Evolutionary conservation across 2,113 vertebrate species (phyloP), one percentile per base, ranked within the genome.

Genomic region (Toxostoma redivivum): DNA sequence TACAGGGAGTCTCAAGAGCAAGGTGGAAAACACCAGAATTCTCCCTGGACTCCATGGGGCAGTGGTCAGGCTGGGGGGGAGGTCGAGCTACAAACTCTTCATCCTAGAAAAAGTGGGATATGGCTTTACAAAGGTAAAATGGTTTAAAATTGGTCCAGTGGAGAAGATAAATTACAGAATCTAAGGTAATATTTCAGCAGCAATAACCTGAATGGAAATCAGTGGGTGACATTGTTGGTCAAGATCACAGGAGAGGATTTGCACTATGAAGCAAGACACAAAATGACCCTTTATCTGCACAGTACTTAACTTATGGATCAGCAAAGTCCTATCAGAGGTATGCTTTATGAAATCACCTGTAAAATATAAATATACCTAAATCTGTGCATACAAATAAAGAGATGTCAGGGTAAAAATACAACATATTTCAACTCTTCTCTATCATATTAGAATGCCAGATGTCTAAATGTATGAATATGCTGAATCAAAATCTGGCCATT

Each of bases 11-110:
- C 18, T 51, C 82, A 92, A 92, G 86, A 81, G 38, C 79, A 94
- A 4, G 2, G 2, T 0, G 9, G 74, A 28, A 86, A 72, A 80
- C 38, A 83, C 50, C 45, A 58, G 45, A 88, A 77, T 25, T 38
- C 71, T 42, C 3, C 25, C 3, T 2, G 16, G 1, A 3, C 18
- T 10, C 44, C 5, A 0, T 4, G 15, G 48, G 35, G 33, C 1
- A 1, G 6, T 2, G 30, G 10, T 13, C 45, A 65, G 64, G 30
- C 10, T n/a, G 23, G 12, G 27, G 47, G 51, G 8, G 4, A 77
- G 50, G 12, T 7, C 8, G 48, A 62, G 40, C 7, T 50, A 10
- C 40, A 22, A 3, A 23, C 5, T 4, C 53, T 67, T 10, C 70
- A 28, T 17, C 10, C n/a, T 23, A 17, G 35, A 8, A 71, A 13